These are phyloP conservation scores for Orientallactaga sibirica DNA, from an alignment of 2,797 vertebrate species.

Conservation along the genomic window DNA sequence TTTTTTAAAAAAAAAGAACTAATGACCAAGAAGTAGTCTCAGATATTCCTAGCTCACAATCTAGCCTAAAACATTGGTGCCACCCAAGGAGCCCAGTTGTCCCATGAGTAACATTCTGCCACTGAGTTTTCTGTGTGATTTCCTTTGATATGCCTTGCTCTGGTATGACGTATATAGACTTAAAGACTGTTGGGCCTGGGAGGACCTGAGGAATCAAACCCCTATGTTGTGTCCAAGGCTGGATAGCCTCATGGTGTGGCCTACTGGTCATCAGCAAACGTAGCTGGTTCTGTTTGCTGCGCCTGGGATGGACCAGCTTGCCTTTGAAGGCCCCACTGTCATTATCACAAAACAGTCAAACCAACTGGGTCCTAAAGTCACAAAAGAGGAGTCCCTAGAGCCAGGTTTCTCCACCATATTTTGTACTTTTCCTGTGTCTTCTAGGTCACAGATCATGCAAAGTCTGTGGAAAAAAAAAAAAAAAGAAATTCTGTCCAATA, in stretches of 20 bases:
- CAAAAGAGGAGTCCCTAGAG: not conserved
- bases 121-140: not conserved
- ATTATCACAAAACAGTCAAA: not conserved
- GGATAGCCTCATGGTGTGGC: not conserved
- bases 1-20: too few relatives aligned
- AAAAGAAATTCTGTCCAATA: not conserved
- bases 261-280: not conserved
- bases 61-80: not conserved
- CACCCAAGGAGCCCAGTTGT: not conserved
- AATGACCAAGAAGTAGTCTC: not conserved
- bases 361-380: not conserved
- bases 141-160: not conserved
- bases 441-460: not conserved
- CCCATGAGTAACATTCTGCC: not conserved
- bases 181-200: not conserved
- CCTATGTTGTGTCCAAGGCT: not conserved
- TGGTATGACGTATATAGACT: not conserved
- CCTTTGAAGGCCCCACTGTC: not conserved
- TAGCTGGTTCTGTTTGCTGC: accelerated
- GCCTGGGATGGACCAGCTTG: too few relatives aligned
- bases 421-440: not conserved
- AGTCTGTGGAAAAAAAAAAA: not conserved
- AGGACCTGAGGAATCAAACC: not conserved
- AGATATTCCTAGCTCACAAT: not conserved
- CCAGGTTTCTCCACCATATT: accelerated